Base-by-base conservation (phyloP, 2,797 vertebrate species). In the Xyrichtys novacula region DNA sequence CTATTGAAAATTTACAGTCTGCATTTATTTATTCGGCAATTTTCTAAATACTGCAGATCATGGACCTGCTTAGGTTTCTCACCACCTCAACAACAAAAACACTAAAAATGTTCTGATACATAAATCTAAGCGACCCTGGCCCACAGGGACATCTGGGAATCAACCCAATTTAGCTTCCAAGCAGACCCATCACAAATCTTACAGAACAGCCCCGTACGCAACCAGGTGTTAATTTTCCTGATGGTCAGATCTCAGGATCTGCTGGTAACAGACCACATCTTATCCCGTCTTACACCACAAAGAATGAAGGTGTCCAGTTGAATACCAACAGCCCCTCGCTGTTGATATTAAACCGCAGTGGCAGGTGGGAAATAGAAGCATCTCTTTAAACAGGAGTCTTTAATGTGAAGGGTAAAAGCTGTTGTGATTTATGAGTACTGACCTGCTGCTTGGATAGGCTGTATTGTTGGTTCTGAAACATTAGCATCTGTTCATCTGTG, bases 401-500 rank as follows among this genome's bases (percentile, higher is more conserved):
- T 12, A 46, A 12, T 15, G 28, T 26, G n/a, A 10, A 50, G 28
- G 48, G 28, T 19, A 15, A 46, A 46, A 26, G 7, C n/a, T 29
- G 12, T 8, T 3, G 10, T 14, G 28, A 47, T 34, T 15, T 5
- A 3, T 12, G 36, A 16, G 32, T 36, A 39, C n/a, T 29, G 8
- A 68, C 38, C 17, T 53, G 4, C 46, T 48, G 26, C 46, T 6
- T 34, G 22, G 9, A 42, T 26, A 10, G 4, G 7, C 46, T 58
- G 59, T 0, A 9, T 12, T 2, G 19, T 16, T 15, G 46, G 5
- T 28, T 43, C 31, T 36, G 43, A 71, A 42, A 32, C 23, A 58
- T 44, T 20, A 29, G 26, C 32, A 23, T 19, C 47, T 14, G 23
- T 46, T 55, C 38, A 20, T 73, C 52, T 44, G 59, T 14, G 62